phyloP scores from a whole-genome alignment of 30 jellyfish, hydroid and myxozoan genomes.

The Pelagia noctiluca region DNA sequence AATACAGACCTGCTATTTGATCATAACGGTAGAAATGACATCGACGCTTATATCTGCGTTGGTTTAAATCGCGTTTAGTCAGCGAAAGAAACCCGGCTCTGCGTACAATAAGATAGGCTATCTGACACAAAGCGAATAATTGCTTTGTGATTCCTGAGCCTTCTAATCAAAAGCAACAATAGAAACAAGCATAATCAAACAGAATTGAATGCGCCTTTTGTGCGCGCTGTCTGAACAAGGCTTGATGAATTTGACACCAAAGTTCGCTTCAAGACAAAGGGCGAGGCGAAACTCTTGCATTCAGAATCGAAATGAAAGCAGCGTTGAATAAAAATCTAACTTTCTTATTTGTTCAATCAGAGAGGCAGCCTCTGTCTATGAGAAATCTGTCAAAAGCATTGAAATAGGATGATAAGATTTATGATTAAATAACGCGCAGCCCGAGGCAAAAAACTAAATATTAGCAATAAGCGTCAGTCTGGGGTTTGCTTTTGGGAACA shows the following conservation, averaged over 20 bases:
- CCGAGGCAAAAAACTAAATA: neutral
- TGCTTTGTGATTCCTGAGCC: constrained; percentile 69
- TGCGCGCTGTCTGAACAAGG: constrained; percentile 56
- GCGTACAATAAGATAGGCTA: neutral
- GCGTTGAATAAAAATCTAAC: constrained; percentile 15
- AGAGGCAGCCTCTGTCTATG: neutral
- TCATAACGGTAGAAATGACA: too few species aligned
- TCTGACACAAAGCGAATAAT: constrained; percentile 39
- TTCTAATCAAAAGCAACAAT: constrained; percentile 59
- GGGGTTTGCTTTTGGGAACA: too few species aligned
- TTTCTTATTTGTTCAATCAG: constrained; percentile 4
- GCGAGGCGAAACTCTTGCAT: neutral
- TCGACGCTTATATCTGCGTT: too few species aligned
- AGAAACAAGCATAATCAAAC: constrained; percentile 31
- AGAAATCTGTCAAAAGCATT: neutral
- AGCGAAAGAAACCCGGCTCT: too few species aligned
- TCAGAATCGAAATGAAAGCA: constrained; percentile 12
- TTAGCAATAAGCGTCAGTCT: too few species aligned
- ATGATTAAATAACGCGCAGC: too few species aligned
- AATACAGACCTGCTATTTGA: neutral
- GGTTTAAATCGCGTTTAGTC: too few species aligned
- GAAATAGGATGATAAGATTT: too few species aligned
- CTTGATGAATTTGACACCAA: constrained; percentile 41
- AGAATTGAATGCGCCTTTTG: constrained; percentile 62
- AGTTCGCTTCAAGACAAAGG: constrained; percentile 8